Base-by-base conservation (phyloP, 2,797 vertebrate genomes). In the Diceros bicornis region DNA sequence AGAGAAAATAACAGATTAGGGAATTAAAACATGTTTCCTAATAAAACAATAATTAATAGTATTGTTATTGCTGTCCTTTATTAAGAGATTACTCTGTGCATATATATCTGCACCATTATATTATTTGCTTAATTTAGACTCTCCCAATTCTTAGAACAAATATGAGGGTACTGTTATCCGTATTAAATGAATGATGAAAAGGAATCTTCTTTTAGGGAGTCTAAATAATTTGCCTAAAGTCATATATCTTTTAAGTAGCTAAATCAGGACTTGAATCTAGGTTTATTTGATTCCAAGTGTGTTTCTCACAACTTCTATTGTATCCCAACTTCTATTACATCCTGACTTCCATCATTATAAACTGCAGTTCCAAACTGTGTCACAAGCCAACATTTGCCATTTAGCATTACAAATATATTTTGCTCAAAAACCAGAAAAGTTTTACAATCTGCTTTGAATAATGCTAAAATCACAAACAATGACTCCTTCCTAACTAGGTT, bases 191-290 rank as follows among this genome's bases (percentile, higher is more conserved):
- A 66, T 12, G 23, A 77, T 25, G 29, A 77, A 71, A 41, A 59
- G 21, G 16, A 89, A 13, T 79, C 27, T 32, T 75, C 10, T 78
- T 83, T 94, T 69, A 72, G 4, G n/a, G 7, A 68, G 2, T 74
- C 21, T 86, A 82, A 78, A 59, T 92, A 83, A 64, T 89, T 94
- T 78, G 2, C 27, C 44, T 32, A n/a, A 91, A 74, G 29, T 79
- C 55, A 77, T 74, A 9, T 62, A 4, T 72, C 20, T 81, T 81
- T 95, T 64, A 44, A 25, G 64, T 57, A 78, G 50, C 50, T 59
- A 86, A 62, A 89, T 85, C 7, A 71, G 16, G 29, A 27, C 32
- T 89, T 86, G 12, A 37, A 64, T 92, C 4, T 91, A 47, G 13
- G 16, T 61, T 87, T 92, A 44, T 61, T 79, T 91, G 37, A 78